Conservation (phyloP, 1,140 invertebrate species). For the Drosophila asahinai region DNA sequence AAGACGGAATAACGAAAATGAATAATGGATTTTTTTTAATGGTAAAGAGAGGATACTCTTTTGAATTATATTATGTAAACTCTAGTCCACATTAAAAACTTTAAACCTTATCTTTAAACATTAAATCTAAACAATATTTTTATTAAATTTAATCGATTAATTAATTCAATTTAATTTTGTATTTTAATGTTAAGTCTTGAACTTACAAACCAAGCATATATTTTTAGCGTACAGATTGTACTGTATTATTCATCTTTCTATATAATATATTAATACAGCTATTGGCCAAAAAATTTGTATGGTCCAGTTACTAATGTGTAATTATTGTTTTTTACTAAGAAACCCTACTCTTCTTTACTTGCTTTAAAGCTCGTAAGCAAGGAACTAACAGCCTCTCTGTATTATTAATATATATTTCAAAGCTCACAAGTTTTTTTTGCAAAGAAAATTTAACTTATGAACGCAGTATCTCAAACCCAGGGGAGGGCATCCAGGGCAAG, state of each 20-base stretch:
- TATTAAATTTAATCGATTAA: too few relatives aligned
- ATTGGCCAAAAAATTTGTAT: too few relatives aligned
- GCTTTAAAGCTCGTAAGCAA: not conserved
- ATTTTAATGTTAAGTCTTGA: too few relatives aligned
- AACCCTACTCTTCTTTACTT: not conserved
- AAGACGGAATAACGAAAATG: slow-evolving; percentile 29
- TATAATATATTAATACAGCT: too few relatives aligned
- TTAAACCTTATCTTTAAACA: not conserved
- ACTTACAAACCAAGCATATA: not conserved
- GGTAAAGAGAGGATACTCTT: slow-evolving; percentile 41
- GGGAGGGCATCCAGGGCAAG: slow-evolving; percentile 20
- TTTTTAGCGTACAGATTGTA: too few relatives aligned
- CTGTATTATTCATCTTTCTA: too few relatives aligned
- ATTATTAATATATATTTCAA: not conserved
- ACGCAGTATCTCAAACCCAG: too few relatives aligned
- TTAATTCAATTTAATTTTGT: too few relatives aligned
- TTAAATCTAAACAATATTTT: not conserved
- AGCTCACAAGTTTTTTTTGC: not conserved
- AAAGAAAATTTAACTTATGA: not conserved
- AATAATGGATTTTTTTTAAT: slow-evolving; percentile 22
- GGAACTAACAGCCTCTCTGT: not conserved
- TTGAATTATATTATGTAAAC: not conserved
- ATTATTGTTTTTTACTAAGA: not conserved
- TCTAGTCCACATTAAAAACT: too few relatives aligned
- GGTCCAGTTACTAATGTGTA: too few relatives aligned